phyloP scores from a whole-genome alignment of 2,888 invertebrate species.

The Thymelicus lineola region DNA sequence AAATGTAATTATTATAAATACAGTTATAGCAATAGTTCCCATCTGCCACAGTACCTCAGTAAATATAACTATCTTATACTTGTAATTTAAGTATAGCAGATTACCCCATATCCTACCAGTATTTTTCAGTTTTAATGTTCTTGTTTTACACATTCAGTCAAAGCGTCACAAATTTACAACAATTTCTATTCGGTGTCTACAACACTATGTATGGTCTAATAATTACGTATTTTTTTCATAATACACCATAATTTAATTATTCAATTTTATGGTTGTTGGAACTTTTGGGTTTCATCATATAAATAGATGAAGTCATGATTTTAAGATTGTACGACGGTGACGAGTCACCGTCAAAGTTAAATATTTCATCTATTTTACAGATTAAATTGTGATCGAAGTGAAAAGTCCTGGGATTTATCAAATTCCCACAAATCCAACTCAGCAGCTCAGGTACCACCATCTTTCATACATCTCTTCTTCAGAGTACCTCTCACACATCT shows the following conservation, averaged over 20 bases:
- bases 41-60: conserved; percentile 81
- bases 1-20: conserved; percentile 64
- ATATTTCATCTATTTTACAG: neutral
- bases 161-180: conserved; percentile 28
- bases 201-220: neutral
- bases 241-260: neutral
- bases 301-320: too few species aligned
- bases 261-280: neutral
- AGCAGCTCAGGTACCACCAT: conserved; percentile 1
- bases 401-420: too few species aligned
- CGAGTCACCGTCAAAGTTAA: neutral
- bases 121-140: conserved; percentile 32
- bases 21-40: conserved; percentile 78
- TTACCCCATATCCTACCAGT: conserved; percentile 21
- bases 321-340: too few species aligned
- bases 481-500: neutral
- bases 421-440: neutral
- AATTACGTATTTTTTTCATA: neutral
- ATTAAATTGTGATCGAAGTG: too few species aligned
- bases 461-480: neutral
- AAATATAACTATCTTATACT: conserved; percentile 61
- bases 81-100: conserved; percentile 46
- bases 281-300: neutral
- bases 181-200: conserved; percentile 10
- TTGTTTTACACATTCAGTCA: conserved; percentile 23